Evolutionary conservation across 2,888 invertebrate species (phyloP).

Genomic region (Drepana falcataria): DNA sequence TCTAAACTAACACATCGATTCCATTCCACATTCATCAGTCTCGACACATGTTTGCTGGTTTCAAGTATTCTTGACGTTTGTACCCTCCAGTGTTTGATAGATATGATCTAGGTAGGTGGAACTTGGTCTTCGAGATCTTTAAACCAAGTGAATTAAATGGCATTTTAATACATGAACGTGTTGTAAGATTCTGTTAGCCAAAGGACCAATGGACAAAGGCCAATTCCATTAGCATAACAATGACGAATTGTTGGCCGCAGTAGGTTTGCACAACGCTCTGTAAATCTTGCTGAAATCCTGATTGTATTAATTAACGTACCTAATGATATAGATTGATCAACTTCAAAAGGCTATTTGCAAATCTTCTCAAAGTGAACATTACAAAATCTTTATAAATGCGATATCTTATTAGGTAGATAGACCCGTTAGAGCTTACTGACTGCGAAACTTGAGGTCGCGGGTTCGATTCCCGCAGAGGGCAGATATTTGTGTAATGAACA

Average conservation of each 20-base stretch:
- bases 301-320: neutral
- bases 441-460: no score
- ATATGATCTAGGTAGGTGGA: no score
- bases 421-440: no score
- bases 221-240: slow-evolving; percentile 39
- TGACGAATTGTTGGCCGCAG: slow-evolving; percentile 21
- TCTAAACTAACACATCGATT: no score
- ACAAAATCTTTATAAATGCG: no score
- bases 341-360: neutral
- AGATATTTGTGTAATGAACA: no score
- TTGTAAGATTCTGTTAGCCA: slow-evolving; percentile 13
- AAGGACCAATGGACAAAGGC: slow-evolving; percentile 25
- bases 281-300: neutral
- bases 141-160: slow-evolving; percentile 8
- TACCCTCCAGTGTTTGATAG: no score
- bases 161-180: slow-evolving; percentile 16
- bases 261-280: neutral
- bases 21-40: no score
- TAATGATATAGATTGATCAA: neutral
- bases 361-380: neutral
- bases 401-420: no score
- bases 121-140: slow-evolving; percentile 16
- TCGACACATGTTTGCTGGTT: no score
- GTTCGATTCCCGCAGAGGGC: no score
- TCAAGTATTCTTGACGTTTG: no score